Evolutionary conservation across 1,140 invertebrate species (phyloP), one percentile per base, ranked within the genome.

Genomic region (Drosophila arizonae): DNA sequence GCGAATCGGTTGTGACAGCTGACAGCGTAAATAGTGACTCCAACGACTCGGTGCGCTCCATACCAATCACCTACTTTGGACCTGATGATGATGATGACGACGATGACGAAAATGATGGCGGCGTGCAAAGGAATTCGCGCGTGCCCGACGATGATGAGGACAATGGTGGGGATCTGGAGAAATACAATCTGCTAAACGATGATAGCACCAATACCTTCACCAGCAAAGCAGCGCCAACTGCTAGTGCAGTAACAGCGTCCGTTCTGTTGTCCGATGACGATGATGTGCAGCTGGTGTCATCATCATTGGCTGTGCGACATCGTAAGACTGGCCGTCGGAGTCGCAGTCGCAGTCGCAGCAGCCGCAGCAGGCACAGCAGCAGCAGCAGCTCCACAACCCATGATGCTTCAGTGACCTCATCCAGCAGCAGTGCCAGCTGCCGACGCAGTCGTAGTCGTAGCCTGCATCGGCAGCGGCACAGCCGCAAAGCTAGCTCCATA

Each of bases 11-110:
- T n/a, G 56, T 46, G 9, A 33, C 45, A 4, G 54, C 52, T 26
- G 70, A 41, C 0, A 60, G 67, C 1, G 72, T 50, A 28, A 79
- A 84, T 67, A 61, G 58, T 6, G 82, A 90, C 43, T 90, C 90
- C 0, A 80, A 85, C 24, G 78, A 69, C 11, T 91, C 87, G 0
- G 90, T 91, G n/a, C 90, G 89, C 11, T 91, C 90, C 21, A 91
- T 91, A 81, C 90, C 90, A 6, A 91, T 91, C 11, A 91, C 90
- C 1, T 91, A 90, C 39, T 91, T 90, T 60, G 90, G 90, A 9
- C 90, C 90, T 10, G 86, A 91, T 36, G 82, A 90, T n/a, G 85
- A 90, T n/a, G 81, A 50, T 4, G 48, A 50, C 24, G 48, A 50
- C 11, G 48, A 50, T 11, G 48, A 41, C 26, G 15, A n/a, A 6